These are phyloP conservation scores for Sinocyclocheilus maitianheensis DNA, from an alignment of 2,113 vertebrate genomes.

Conservation along the genomic window DNA sequence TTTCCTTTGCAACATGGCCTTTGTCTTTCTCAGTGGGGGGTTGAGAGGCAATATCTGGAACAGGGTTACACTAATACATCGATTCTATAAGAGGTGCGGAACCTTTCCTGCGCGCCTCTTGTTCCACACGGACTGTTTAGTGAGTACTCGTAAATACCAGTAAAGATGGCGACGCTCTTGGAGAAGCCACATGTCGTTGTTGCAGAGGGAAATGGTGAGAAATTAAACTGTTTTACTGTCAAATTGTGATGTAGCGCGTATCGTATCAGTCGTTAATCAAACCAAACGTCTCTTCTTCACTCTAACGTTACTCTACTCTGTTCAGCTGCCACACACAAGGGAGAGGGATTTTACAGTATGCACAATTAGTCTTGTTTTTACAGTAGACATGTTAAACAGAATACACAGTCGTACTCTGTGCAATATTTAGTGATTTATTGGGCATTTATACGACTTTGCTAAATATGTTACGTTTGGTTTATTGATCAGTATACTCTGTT, in stretches of 20 bases:
- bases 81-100: background rate
- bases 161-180: slow-evolving; percentile 56
- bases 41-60: no score
- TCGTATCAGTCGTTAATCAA: background rate
- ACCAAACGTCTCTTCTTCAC: background rate
- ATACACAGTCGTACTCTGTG: background rate
- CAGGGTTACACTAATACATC: no score
- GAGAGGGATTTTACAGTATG: background rate
- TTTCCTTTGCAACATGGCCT: background rate
- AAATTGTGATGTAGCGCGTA: background rate
- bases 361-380: background rate
- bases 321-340: background rate
- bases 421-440: background rate
- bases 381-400: background rate
- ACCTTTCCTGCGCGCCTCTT: background rate
- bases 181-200: slow-evolving; percentile 58
- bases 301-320: no score
- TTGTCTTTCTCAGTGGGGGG: background rate
- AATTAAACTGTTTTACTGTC: background rate
- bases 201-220: slow-evolving; percentile 51
- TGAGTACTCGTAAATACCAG: slow-evolving; percentile 9
- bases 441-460: background rate
- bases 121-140: slow-evolving; percentile 24
- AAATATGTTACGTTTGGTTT: background rate
- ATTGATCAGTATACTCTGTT: no score